Percentiles rank a stretch among this genome's conserved stretches.
These are phyloP conservation scores for Nothoprocta perdicaria DNA, from an alignment of 2,113 vertebrate genomes.

Conservation along the genomic window DNA sequence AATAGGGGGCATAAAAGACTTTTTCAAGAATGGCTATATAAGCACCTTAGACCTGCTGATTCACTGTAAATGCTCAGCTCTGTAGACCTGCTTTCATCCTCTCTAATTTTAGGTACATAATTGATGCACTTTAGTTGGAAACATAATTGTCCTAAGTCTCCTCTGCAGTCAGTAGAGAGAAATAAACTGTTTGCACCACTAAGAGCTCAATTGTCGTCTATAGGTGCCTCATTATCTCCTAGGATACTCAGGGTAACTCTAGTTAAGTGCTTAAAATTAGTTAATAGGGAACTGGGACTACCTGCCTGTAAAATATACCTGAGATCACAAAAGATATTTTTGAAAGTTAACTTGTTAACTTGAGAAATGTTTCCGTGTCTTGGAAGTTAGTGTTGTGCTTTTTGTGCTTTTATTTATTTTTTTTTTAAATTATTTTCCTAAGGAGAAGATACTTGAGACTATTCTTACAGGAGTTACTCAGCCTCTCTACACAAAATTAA, in stretches of 20 bases:
- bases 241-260: neutral
- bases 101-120: neutral
- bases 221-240: neutral
- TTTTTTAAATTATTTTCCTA: too few species aligned
- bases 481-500: neutral
- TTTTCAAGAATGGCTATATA: neutral
- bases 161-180: neutral
- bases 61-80: neutral
- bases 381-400: neutral
- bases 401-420: too few species aligned
- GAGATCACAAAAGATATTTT: neutral
- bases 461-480: neutral
- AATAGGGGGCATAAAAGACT: neutral
- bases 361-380: neutral
- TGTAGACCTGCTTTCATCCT: neutral
- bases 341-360: neutral
- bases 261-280: neutral
- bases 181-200: neutral
- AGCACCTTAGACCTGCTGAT: neutral
- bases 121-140: neutral
- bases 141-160: neutral
- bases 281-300: neutral
- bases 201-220: neutral
- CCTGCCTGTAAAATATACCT: neutral
- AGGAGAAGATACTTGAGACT: neutral